Percentiles rank a stretch among this genome's conserved stretches.
phyloP scores from a whole-genome alignment of 2,888 invertebrate genomes.

The Acanthoscelides obtectus region DNA sequence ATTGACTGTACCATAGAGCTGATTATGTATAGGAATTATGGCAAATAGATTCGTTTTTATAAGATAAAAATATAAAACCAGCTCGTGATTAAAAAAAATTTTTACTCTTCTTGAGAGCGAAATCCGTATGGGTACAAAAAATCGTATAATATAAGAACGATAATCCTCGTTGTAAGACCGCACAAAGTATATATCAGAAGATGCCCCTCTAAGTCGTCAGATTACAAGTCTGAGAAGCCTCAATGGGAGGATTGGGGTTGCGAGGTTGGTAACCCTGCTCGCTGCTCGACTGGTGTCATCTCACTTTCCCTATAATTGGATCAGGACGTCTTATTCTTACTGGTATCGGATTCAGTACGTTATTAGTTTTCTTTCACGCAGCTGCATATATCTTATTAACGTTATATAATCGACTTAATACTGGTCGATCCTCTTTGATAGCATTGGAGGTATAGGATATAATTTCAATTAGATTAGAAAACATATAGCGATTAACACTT shows the following conservation, averaged over 20 bases:
- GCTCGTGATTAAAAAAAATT: too few relatives aligned
- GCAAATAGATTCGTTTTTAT: too few relatives aligned
- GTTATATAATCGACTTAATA: constrained; percentile 6
- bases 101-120: too few relatives aligned
- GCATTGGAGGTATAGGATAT: too few relatives aligned
- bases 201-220: constrained; percentile 15
- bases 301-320: constrained; percentile 41
- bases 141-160: not conserved
- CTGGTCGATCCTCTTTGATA: not conserved
- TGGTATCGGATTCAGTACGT: constrained; percentile 42
- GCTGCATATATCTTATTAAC: constrained; percentile 25
- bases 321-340: constrained; percentile 41
- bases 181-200: constrained; percentile 20
- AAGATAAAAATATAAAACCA: too few relatives aligned
- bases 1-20: too few relatives aligned
- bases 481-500: too few relatives aligned
- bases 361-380: constrained; percentile 33
- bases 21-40: too few relatives aligned
- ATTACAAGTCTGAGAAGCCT: constrained; percentile 39
- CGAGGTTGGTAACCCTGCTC: constrained; percentile 33
- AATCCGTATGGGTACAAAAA: not conserved
- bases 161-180: constrained; percentile 4
- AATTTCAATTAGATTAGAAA: too few relatives aligned
- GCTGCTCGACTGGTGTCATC: constrained; percentile 22
- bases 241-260: constrained; percentile 38